A percentile compares a stretch with the other conserved stretches of the same genome.
Evolutionary conservation across 2,888 invertebrate species (phyloP).

Genomic region (Neoascia interrupta): DNA sequence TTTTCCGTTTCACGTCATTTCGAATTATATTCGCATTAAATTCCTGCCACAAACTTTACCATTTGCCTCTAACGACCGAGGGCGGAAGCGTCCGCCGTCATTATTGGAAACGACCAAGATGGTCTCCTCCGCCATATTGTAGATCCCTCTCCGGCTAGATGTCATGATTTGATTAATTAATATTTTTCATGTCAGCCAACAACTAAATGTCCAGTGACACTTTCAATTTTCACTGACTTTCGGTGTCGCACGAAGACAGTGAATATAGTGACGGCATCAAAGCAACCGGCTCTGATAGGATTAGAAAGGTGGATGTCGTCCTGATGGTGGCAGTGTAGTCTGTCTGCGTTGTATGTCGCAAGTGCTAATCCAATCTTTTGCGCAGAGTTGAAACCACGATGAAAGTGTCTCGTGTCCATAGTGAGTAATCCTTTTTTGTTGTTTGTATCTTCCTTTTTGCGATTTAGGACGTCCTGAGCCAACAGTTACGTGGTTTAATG

Average conservation of each 20-base stretch:
- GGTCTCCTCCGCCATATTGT: neutral
- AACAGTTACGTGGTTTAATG: slow-evolving; percentile 91
- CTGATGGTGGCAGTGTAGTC: slow-evolving; percentile 35
- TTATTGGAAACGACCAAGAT: slow-evolving; percentile 1
- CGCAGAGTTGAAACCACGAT: slow-evolving; percentile 48
- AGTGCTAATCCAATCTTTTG: slow-evolving; percentile 61
- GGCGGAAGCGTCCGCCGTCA: neutral
- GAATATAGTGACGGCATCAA: slow-evolving; percentile 10
- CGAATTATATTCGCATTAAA: slow-evolving; percentile 47
- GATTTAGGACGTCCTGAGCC: slow-evolving; percentile 88
- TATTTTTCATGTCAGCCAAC: slow-evolving; percentile 51
- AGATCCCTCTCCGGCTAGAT: neutral
- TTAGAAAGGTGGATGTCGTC: too few relatives aligned
- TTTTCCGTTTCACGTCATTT: slow-evolving; percentile 38
- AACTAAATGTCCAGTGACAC: slow-evolving; percentile 50
- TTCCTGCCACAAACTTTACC: slow-evolving; percentile 20
- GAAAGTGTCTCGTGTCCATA: slow-evolving; percentile 43
- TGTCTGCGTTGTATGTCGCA: slow-evolving; percentile 42
- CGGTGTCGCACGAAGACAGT: slow-evolving; percentile 24
- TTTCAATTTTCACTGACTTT: slow-evolving; percentile 51
- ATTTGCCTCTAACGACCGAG: slow-evolving; percentile 19
- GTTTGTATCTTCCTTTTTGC: slow-evolving; percentile 20
- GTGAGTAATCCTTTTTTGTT: slow-evolving; percentile 50
- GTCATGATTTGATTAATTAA: slow-evolving; percentile 64
- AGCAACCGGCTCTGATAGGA: too few relatives aligned